Percentiles rank a stretch among this genome's conserved stretches.
Evolutionary conservation across 1,140 invertebrate species (phyloP).

Genomic region (Micrasema longulum): DNA sequence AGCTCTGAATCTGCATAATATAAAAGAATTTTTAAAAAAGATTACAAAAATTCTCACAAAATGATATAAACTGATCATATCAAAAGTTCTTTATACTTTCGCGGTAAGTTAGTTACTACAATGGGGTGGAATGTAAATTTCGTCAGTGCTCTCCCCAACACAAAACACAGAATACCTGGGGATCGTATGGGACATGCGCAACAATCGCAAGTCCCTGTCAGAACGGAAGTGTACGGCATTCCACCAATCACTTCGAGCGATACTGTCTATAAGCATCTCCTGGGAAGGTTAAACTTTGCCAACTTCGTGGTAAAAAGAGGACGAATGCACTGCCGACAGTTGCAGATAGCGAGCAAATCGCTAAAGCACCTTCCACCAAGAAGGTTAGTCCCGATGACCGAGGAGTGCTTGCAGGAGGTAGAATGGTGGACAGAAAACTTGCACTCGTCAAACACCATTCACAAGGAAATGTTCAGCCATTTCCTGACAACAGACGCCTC

Average conservation of each 20-base stretch:
- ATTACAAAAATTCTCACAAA: no score
- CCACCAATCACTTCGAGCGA: not conserved
- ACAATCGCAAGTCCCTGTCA: not conserved
- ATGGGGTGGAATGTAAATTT: conserved; percentile 58
- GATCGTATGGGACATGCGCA: conserved; percentile 56
- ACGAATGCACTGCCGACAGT: not conserved
- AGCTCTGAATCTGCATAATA: no score
- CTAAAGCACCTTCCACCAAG: not conserved
- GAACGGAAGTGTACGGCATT: not conserved
- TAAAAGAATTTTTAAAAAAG: no score
- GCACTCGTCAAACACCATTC: not conserved
- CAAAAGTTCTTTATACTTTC: no score
- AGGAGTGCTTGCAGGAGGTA: not conserved
- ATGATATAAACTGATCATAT: no score
- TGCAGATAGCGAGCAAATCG: not conserved
- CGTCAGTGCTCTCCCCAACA: conserved; percentile 56
- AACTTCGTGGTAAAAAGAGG: not conserved
- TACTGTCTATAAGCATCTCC: not conserved
- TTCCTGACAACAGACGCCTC: conserved; percentile 57
- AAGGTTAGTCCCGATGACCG: not conserved
- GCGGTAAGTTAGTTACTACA: no score
- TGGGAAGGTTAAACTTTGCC: not conserved
- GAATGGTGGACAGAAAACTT: not conserved
- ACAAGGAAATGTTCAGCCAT: conserved; percentile 3
- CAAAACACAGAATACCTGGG: conserved; percentile 57